Evolutionary conservation across 2,113 vertebrate species (phyloP).

Genomic region (Ageneiosus marmoratus): DNA sequence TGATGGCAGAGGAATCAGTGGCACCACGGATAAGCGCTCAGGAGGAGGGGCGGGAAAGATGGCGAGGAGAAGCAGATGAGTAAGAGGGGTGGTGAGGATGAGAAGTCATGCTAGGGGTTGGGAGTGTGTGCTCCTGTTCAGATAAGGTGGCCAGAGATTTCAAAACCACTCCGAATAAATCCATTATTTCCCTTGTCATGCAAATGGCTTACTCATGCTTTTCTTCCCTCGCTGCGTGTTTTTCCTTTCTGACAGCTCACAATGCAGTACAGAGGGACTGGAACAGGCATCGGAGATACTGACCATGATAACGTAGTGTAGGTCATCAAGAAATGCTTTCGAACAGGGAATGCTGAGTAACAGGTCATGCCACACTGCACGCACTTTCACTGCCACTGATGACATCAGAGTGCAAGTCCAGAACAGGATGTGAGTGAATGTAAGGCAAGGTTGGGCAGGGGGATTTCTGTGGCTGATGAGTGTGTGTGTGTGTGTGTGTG

Average conservation of each 20-base stretch:
- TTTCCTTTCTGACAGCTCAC: not conserved
- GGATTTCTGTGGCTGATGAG: slow-evolving; percentile 11
- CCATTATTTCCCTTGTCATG: slow-evolving; percentile 29
- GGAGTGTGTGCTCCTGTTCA: slow-evolving; percentile 1
- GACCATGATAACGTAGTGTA: slow-evolving; percentile 51
- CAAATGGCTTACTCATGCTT: slow-evolving; percentile 15
- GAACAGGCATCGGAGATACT: slow-evolving; percentile 50
- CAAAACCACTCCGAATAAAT: slow-evolving; percentile 43
- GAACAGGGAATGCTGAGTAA: slow-evolving; percentile 40
- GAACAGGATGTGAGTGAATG: not conserved
- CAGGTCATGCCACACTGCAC: slow-evolving; percentile 38
- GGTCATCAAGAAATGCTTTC: slow-evolving; percentile 34
- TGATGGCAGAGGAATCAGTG: slow-evolving; percentile 61
- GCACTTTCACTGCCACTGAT: slow-evolving; percentile 30
- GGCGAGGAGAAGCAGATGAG: not conserved
- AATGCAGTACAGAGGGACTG: slow-evolving; percentile 33
- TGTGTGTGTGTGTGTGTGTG: slow-evolving; percentile 7
- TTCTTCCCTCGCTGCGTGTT: not conserved
- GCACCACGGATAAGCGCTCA: slow-evolving; percentile 20
- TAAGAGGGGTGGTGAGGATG: slow-evolving; percentile 6
- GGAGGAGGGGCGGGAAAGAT: slow-evolving; percentile 32
- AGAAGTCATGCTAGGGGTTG: not conserved
- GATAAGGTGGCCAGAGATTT: not conserved
- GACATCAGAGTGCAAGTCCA: slow-evolving; percentile 48
- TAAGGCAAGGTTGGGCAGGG: slow-evolving; percentile 54